phyloP scores from a whole-genome alignment of 2,888 invertebrate species.

The Acleris holmiana region DNA sequence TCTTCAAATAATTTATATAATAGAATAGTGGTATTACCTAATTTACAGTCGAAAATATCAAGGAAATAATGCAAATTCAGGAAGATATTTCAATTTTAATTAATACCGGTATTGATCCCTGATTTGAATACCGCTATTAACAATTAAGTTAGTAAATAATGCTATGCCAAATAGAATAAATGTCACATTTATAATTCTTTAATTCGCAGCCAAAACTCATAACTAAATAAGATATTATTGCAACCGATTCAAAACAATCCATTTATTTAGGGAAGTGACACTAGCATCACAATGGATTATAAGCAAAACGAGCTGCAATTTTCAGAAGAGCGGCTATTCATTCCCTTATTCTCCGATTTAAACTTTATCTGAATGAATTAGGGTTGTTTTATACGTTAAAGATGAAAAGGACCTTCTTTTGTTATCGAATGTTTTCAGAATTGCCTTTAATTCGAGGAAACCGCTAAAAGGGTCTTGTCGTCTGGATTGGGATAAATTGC shows the following conservation, averaged over 20 bases:
- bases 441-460: conserved; percentile 12
- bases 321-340: not conserved
- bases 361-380: not conserved
- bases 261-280: conserved; percentile 1
- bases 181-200: not conserved
- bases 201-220: not conserved
- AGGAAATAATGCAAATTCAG: no score
- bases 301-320: not conserved
- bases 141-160: no score
- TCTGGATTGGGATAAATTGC: not conserved
- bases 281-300: conserved; percentile 3
- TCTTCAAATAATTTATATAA: no score
- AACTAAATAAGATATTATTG: not conserved
- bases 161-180: no score
- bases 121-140: no score
- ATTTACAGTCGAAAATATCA: no score
- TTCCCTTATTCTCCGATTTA: not conserved
- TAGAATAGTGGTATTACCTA: no score
- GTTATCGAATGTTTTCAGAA: conserved; percentile 5
- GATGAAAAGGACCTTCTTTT: conserved; percentile 6
- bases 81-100: no score
- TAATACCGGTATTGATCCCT: no score
- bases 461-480: conserved; percentile 1
- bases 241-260: not conserved
- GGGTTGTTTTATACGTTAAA: not conserved